Evolutionary conservation across 1,140 invertebrate species (phyloP).

Genomic region (Dryas iulia): DNA sequence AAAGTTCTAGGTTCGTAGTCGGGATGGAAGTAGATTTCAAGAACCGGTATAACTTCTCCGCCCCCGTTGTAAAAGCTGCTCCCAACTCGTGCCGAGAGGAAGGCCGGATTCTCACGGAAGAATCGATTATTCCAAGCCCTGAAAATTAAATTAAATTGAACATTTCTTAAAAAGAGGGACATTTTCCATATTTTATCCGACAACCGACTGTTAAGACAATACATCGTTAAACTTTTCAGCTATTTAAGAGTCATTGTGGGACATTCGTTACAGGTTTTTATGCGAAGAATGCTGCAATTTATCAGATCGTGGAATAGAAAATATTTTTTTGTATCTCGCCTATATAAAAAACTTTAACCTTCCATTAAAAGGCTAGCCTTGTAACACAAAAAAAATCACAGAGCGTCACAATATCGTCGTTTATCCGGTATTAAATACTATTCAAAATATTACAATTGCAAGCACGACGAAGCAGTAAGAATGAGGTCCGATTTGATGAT

Average conservation of each 20-base stretch:
- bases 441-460: constrained; percentile 47
- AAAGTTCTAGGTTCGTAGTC: constrained; percentile 53
- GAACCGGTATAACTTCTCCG: constrained; percentile 52
- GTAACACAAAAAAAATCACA: no score
- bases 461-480: constrained; percentile 56
- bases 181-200: no score
- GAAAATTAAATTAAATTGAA: constrained; percentile 7
- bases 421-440: not conserved
- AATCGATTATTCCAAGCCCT: constrained; percentile 68
- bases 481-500: constrained; percentile 54
- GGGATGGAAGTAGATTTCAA: constrained; percentile 62
- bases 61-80: constrained; percentile 49
- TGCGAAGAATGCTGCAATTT: no score
- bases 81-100: constrained; percentile 57
- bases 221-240: no score
- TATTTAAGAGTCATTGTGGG: no score
- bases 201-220: no score
- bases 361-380: no score
- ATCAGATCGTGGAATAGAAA: no score
- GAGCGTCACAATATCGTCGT: no score
- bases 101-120: constrained; percentile 63
- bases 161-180: not conserved
- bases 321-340: no score
- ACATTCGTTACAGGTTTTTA: no score
- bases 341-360: no score